Evolutionary conservation across 53 echinoderm and acorn worm genomes (phyloP).

Genomic region (Echinarachnius parma): DNA sequence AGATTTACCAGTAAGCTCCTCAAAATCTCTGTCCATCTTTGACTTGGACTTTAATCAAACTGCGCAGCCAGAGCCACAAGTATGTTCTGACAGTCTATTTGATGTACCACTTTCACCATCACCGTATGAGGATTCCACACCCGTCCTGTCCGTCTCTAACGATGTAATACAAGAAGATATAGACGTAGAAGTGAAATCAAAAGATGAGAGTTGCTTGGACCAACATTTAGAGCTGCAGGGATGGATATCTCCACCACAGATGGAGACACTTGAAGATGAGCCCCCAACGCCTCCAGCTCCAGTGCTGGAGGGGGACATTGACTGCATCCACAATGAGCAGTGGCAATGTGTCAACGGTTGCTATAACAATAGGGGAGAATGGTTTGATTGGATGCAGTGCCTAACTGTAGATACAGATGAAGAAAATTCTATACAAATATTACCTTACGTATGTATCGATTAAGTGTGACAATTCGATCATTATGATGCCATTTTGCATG

Average conservation of each 20-base stretch:
- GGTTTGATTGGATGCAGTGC: conserved; percentile 84
- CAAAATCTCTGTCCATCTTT: conserved; percentile 23
- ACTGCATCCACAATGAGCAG: conserved; percentile 60
- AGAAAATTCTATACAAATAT: conserved; percentile 84
- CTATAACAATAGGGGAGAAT: conserved; percentile 55
- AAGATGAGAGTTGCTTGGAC: background rate
- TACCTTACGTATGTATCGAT: conserved; percentile 93
- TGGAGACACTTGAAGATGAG: conserved; percentile 43
- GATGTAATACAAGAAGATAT: background rate
- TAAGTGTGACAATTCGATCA: no score
- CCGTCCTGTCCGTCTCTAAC: background rate
- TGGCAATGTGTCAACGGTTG: conserved; percentile 96
- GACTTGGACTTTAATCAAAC: conserved; percentile 24
- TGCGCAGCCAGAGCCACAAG: background rate
- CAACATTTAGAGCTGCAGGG: conserved; percentile 7
- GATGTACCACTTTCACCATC: background rate
- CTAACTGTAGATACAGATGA: conserved; percentile 52
- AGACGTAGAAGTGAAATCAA: background rate
- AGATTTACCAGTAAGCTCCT: conserved; percentile 2
- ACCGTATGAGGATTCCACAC: background rate
- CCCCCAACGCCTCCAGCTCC: conserved; percentile 24
- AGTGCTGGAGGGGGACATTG: conserved; percentile 60
- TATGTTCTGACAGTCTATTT: background rate
- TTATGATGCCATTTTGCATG: no score
- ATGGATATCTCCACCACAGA: background rate